A percentile compares a stretch with the other conserved stretches of the same genome.
Evolutionary conservation across 92 coral and sea anemone genomes (phyloP).

Genomic region (Heliopora coerulea): DNA sequence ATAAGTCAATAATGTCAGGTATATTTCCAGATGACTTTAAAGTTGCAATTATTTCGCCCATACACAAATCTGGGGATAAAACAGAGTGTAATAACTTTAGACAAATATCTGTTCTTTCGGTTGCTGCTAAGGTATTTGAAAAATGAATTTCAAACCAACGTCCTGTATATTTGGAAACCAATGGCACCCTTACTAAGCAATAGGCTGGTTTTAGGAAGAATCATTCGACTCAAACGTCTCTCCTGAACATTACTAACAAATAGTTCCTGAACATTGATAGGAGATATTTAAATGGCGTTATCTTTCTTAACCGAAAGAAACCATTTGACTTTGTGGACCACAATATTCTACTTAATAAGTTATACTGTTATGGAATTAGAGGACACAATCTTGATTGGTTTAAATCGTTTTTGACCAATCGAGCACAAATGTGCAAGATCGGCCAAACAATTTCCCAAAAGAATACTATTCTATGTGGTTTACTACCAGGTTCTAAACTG

Average conservation of each 20-base stretch:
- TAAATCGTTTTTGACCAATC: not conserved
- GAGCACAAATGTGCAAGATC: no score
- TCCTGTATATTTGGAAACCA: not conserved
- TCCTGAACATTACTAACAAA: not conserved
- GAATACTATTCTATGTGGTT: not conserved
- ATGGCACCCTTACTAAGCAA: not conserved
- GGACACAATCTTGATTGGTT: not conserved
- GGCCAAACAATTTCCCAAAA: not conserved
- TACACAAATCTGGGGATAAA: conserved; percentile 8
- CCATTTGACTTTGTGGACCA: no score
- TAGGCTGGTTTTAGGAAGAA: no score
- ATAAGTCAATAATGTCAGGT: not conserved
- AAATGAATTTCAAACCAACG: no score
- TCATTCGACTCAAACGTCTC: not conserved
- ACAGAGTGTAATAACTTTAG: conserved; percentile 33
- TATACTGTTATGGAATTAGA: not conserved
- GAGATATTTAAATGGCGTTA: conserved; percentile 8
- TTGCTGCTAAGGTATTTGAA: not conserved
- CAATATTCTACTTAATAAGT: not conserved
- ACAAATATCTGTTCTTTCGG: conserved; percentile 16
- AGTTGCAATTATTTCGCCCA: no score
- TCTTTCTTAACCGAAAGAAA: conserved; percentile 2
- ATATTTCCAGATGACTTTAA: conserved; percentile 12
- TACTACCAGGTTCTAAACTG: conserved; percentile 3
- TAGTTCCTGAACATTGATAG: not conserved